These are phyloP conservation scores for Sinosuthora webbiana DNA, from an alignment of 2,113 vertebrate genomes.

Conservation along the genomic window DNA sequence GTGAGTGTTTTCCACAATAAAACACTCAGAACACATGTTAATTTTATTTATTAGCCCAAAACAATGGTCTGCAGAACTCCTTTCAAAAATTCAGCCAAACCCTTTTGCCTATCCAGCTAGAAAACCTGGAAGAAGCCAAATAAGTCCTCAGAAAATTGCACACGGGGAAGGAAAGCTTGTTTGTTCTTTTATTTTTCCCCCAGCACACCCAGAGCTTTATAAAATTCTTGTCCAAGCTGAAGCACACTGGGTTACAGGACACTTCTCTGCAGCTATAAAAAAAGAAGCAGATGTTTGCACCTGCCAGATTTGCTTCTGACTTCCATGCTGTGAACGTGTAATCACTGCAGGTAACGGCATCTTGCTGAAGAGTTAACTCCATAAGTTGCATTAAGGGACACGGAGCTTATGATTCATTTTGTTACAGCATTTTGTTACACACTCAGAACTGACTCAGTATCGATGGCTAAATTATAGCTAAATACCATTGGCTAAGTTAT, in stretches of 20 bases:
- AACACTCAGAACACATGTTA: background rate
- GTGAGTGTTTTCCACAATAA: background rate
- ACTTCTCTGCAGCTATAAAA: background rate
- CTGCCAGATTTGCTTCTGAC: background rate
- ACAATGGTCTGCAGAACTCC: background rate
- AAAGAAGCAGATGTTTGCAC: background rate
- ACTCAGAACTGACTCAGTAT: background rate
- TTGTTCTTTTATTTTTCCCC: background rate
- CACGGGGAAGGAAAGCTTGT: background rate
- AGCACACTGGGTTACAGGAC: background rate
- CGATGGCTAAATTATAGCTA: conserved; percentile 35
- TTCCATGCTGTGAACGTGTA: background rate
- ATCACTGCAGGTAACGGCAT: background rate
- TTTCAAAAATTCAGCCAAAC: background rate
- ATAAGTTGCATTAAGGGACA: background rate
- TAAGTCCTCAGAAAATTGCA: background rate
- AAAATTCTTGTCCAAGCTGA: background rate
- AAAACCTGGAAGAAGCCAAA: background rate
- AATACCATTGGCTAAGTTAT: conserved; percentile 8
- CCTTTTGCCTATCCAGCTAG: background rate
- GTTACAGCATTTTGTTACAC: background rate
- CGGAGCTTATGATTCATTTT: background rate
- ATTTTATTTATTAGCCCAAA: background rate
- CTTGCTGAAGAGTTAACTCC: background rate
- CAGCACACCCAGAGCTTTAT: background rate